A percentile compares a stretch with the other conserved stretches of the same genome.
Evolutionary conservation across 2,888 invertebrate genomes (phyloP).

Genomic region (Acleris laterana): DNA sequence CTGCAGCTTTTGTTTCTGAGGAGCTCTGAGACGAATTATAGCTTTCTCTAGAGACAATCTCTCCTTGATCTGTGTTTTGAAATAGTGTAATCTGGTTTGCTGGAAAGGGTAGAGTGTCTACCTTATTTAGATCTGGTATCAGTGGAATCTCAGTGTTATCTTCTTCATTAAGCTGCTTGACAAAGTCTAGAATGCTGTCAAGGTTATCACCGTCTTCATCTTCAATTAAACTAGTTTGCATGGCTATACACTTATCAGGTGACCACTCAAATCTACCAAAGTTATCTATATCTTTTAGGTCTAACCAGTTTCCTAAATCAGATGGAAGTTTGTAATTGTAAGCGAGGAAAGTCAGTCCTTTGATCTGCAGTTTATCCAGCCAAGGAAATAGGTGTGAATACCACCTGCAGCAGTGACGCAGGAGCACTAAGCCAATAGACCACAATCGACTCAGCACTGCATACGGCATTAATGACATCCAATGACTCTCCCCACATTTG

Average conservation of each 20-base stretch:
- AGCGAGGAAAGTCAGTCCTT: constrained; percentile 80
- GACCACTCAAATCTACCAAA: constrained; percentile 70
- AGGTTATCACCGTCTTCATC: constrained; percentile 58
- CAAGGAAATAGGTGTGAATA: constrained; percentile 74
- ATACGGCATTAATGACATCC: constrained; percentile 82
- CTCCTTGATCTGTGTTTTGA: constrained; percentile 43
- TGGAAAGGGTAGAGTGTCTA: neutral
- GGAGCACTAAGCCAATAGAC: constrained; percentile 74
- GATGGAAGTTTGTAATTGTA: constrained; percentile 68
- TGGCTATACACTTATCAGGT: constrained; percentile 51
- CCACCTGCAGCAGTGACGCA: constrained; percentile 79
- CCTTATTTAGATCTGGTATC: constrained; percentile 14
- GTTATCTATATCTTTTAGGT: constrained; percentile 73
- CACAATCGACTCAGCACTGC: constrained; percentile 82
- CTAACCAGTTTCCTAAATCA: constrained; percentile 77
- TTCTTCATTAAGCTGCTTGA: constrained; percentile 59
- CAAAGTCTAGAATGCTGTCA: constrained; percentile 67
- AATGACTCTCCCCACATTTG: constrained; percentile 82
- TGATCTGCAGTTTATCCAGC: constrained; percentile 61
- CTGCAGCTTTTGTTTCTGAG: constrained; percentile 40
- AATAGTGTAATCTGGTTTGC: neutral
- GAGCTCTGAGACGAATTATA: constrained; percentile 45
- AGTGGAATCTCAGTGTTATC: constrained; percentile 36
- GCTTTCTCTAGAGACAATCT: constrained; percentile 42
- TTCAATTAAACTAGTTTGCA: constrained; percentile 50